These are phyloP conservation scores for Zygaena filipendulae DNA, from an alignment of 2,888 invertebrate species.

Conservation along the genomic window DNA sequence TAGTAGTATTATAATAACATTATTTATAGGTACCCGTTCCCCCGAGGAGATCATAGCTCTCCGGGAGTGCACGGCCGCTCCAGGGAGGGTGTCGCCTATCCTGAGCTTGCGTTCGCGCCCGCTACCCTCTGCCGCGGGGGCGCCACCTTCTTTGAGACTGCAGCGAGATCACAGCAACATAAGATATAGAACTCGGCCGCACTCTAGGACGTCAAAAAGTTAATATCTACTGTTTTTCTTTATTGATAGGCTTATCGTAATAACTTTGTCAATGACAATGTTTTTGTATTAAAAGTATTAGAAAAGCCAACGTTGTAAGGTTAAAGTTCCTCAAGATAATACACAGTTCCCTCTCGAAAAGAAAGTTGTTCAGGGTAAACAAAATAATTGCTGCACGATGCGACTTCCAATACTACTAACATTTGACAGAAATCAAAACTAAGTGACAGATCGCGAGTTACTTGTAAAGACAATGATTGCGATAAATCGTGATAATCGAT, in stretches of 20 bases:
- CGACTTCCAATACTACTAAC: too few species aligned
- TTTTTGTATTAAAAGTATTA: slow-evolving; percentile 10
- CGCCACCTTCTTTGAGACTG: slow-evolving; percentile 66
- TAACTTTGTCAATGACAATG: too few species aligned
- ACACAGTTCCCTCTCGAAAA: too few species aligned
- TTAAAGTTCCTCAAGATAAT: too few species aligned
- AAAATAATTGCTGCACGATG: too few species aligned
- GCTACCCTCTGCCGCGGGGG: slow-evolving; percentile 81
- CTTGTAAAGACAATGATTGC: too few species aligned
- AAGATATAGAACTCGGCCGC: slow-evolving; percentile 63
- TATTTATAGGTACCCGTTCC: slow-evolving; percentile 38
- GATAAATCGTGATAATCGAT: too few species aligned
- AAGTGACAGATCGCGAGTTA: too few species aligned
- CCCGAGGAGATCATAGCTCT: slow-evolving; percentile 87
- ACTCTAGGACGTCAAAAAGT: slow-evolving; percentile 61
- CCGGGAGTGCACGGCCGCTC: slow-evolving; percentile 83
- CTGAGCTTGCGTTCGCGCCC: slow-evolving; percentile 68
- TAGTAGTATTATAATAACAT: too few species aligned
- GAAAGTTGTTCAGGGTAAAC: too few species aligned
- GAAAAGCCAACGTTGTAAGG: slow-evolving; percentile 12
- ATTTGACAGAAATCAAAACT: too few species aligned
- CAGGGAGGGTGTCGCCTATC: slow-evolving; percentile 72
- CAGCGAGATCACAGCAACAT: slow-evolving; percentile 67
- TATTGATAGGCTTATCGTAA: too few species aligned
- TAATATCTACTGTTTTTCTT: slow-evolving; percentile 10